Evolutionary conservation across 2,888 invertebrate species (phyloP).

Genomic region (Helicoverpa assulta): DNA sequence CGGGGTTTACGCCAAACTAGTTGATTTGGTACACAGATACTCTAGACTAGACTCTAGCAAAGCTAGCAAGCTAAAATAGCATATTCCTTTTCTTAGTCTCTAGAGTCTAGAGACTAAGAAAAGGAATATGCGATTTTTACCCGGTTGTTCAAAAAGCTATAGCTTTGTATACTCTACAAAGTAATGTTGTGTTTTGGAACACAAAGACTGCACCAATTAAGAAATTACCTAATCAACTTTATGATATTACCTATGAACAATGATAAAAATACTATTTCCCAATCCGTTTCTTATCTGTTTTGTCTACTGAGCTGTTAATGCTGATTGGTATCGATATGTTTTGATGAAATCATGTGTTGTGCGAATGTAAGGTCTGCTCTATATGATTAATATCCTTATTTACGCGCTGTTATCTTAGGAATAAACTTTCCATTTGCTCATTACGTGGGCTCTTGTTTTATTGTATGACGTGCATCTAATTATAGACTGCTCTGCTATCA

Average conservation of each 20-base stretch:
- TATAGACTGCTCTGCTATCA: conserved; percentile 48
- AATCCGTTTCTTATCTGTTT: conserved; percentile 13
- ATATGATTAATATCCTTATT: conserved; percentile 70
- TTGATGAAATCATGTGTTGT: conserved; percentile 52
- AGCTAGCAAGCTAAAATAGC: no score
- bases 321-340: conserved; percentile 24
- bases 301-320: conserved; percentile 22
- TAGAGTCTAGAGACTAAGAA: no score
- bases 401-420: conserved; percentile 61
- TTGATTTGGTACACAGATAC: no score
- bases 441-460: conserved; percentile 38
- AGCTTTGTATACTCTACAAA: no score
- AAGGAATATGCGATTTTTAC: no score
- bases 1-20: no score
- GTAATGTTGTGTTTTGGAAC: no score
- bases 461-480: conserved; percentile 48
- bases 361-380: conserved; percentile 42
- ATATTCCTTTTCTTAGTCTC: no score
- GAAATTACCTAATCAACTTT: no score
- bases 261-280: background rate
- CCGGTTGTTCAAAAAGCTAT: no score
- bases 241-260: background rate
- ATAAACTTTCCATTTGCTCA: conserved; percentile 73
- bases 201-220: no score
- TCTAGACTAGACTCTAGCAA: no score